Base-by-base conservation (phyloP, 2,888 invertebrate species). In the Teleogryllus oceanicus region DNA sequence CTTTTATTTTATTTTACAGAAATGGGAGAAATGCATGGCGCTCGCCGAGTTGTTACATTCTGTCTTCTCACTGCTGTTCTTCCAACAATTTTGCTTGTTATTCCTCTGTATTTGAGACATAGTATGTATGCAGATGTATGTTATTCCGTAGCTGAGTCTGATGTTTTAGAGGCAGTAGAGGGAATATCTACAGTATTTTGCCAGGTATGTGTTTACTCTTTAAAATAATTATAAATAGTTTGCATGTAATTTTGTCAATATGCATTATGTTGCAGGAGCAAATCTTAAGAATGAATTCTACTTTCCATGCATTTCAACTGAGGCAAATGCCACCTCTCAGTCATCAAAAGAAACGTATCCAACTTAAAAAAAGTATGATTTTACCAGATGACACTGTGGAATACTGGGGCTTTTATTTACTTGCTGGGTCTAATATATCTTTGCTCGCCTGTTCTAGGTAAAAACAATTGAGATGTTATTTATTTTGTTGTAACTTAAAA, bases 331-430 rank as follows among this genome's bases (percentile, higher is more conserved):
- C 95, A 8, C 91, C 92, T 87, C 88, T 93, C 82, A 92, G 93
- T 78, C 80, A 84, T 80, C 88, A 89, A 80, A 92, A 91, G 78
- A 94, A 93, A 86, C 94, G 94, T 85, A 92, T 94, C 83, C 88
- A 92, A 83, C 87, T 95, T 83, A 94, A 92, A 85, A 95, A 95
- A 85, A 94, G 94, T 11, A 94, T 96, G 93, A 90, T 89, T 2
- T 87, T 96, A 82, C 94, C 94, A 0, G 95, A 95, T 86, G 95
- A 95, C 84, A 94, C 95, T 13, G 87, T 95, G 62, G 95, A 96
- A 86, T 96, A 95, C 86, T 96, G 95, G 95, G 95, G 95, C 3
- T 95, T 96, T 87, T 95, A 93, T 87, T 88, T 96, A 77, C 88
- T 94, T 78, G 91, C 92, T 86, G 95, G 94, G 49, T 94, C 95